Evolutionary conservation across 2,888 invertebrate genomes (phyloP), one percentile per base, ranked within the genome.

Genomic region (Agapostemon virescens): DNA sequence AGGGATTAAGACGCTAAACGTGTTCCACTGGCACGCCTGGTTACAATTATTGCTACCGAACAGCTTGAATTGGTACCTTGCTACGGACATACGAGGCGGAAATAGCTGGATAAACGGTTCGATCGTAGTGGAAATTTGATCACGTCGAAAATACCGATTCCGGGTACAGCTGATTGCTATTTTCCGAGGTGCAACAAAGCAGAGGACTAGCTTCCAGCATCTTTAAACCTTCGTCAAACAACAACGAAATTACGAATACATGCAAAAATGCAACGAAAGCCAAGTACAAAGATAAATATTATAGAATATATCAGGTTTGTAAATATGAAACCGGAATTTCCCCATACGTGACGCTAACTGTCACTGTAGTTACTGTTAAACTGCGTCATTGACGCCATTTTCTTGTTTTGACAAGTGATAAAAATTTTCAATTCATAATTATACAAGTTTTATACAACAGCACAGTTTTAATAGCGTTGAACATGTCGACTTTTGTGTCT

Each of bases 1-100:
- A 11, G 23, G 33, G 68, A 81, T 74, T 74, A 74, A 74, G n/a
- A 33, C 30, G 61, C 36, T 72, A 52, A 73, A 68, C 45, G 45
- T 23, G 42, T 9, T 45, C 23, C 45, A 20, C 4, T 13, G 15
- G 30, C 67, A 17, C 11, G 67, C 30, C 45, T 42, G 55, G n/a
- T 63, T 71, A 36, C 45, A 71, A 71, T 45, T 42, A 45, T 71
- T 61, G 33, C 23, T 26, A n/a, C 61, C 23, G 26, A 42, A n/a
- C 4, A 36, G 13, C n/a, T 52, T 15, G 49, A 52, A 49, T 52
- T 69, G 36, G 33, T 52, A 52, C 6, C 23, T 4, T 36, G 36
- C 49, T 15, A 7, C 17, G 30, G 30, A 15, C 30, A 33, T 3
- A 11, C 4, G 9, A 33, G 42, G 15, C 30, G 66, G 26, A 36